Conservation (phyloP, 2,113 vertebrate species). For the Accipiter cooperii region DNA sequence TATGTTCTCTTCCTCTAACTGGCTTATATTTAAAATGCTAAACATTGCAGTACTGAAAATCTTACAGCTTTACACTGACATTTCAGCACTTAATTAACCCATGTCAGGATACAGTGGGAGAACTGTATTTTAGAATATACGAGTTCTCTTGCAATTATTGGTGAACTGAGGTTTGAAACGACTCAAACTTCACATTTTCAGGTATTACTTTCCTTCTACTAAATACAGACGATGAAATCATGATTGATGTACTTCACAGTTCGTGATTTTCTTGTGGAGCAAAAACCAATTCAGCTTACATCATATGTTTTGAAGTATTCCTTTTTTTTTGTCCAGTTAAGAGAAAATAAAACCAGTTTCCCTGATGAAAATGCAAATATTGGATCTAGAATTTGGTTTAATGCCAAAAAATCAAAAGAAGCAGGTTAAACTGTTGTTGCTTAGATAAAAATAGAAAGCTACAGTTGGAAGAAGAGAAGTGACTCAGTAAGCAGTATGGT, state of each 20-base stretch:
- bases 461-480: constrained; percentile 26
- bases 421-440: constrained; percentile 4
- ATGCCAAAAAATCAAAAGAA: background rate
- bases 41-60: background rate
- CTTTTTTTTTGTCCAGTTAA: background rate
- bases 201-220: background rate
- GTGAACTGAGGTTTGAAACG: background rate
- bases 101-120: background rate
- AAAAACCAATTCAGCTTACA: background rate
- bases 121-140: background rate
- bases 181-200: background rate
- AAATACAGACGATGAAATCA: background rate
- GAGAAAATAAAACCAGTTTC: background rate
- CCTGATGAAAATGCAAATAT: background rate
- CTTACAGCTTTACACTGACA: background rate
- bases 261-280: background rate
- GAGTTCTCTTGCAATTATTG: background rate
- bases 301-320: background rate
- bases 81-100: background rate
- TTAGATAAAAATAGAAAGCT: constrained; percentile 54
- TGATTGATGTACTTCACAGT: background rate
- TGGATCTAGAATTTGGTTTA: background rate
- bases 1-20: background rate
- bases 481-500: constrained; percentile 43
- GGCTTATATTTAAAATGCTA: background rate